Evolutionary conservation across 2,797 vertebrate genomes (phyloP).

Genomic region (Onychomys arenicola): DNA sequence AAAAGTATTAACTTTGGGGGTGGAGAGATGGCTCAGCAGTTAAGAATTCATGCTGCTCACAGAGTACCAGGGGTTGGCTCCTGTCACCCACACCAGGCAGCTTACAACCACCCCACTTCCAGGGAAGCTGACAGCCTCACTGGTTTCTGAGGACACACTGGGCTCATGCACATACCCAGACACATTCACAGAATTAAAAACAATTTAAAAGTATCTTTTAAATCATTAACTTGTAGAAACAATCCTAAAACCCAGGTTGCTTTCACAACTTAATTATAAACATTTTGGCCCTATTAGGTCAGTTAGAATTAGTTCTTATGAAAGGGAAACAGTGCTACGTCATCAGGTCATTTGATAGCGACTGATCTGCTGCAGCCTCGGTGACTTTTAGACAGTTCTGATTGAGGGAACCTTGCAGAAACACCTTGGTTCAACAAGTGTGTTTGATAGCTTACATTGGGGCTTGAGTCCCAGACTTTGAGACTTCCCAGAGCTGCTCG

Average conservation of each 20-base stretch:
- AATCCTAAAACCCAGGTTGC: not conserved
- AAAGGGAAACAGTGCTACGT: not conserved
- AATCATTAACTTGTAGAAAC: slow-evolving; percentile 52
- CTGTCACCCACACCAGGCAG: not conserved
- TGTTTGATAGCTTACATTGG: slow-evolving; percentile 3
- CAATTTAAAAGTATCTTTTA: not conserved
- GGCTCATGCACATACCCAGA: not conserved
- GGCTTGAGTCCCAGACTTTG: not conserved
- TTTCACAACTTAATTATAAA: slow-evolving; percentile 58
- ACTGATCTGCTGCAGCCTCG: not conserved
- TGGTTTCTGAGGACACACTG: not conserved
- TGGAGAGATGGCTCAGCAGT: not conserved
- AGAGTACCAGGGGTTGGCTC: not conserved
- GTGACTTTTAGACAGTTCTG: not conserved
- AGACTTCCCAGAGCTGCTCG: slow-evolving; percentile 21
- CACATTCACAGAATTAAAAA: not conserved
- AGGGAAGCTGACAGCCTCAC: not conserved
- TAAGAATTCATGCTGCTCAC: not conserved
- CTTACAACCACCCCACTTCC: not conserved
- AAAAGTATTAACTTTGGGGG: slow-evolving; percentile 21
- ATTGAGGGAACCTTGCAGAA: not conserved
- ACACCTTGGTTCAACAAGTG: not conserved
- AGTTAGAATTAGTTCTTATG: slow-evolving; percentile 48
- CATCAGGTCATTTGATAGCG: slow-evolving; percentile 35
- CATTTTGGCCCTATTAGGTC: not conserved